A percentile compares a stretch with the other conserved stretches of the same genome.
phyloP scores from a whole-genome alignment of 2,888 invertebrate species.

The Cosmia trapezina region DNA sequence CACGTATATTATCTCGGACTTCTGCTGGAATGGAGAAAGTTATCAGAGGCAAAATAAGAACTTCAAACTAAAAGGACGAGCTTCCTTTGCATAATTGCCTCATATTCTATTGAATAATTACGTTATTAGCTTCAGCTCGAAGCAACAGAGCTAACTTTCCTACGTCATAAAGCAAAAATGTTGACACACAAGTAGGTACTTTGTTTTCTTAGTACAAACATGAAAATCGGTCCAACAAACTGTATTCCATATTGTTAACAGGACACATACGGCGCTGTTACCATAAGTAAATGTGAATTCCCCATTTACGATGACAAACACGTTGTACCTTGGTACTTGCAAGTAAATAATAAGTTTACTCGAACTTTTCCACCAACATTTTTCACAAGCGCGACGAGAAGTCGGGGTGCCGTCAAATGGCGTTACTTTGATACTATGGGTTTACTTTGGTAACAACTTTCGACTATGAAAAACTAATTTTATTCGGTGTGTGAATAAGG shows the following conservation, averaged over 20 bases:
- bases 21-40: slow-evolving; percentile 9
- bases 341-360: slow-evolving; percentile 29
- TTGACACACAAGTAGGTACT: slow-evolving; percentile 2
- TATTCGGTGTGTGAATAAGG: too few relatives aligned
- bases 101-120: background rate
- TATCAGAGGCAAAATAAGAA: background rate
- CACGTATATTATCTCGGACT: background rate
- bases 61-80: slow-evolving; percentile 12
- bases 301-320: slow-evolving; percentile 42
- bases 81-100: background rate
- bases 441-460: too few relatives aligned
- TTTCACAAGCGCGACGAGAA: background rate
- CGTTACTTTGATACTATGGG: too few relatives aligned
- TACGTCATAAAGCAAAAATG: slow-evolving; percentile 4
- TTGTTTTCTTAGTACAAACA: slow-evolving; percentile 29
- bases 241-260: slow-evolving; percentile 37
- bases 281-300: slow-evolving; percentile 42
- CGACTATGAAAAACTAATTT: too few relatives aligned
- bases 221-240: slow-evolving; percentile 49
- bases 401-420: too few relatives aligned
- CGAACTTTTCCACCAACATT: slow-evolving; percentile 6
- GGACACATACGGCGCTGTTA: slow-evolving; percentile 35
- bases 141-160: background rate
- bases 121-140: background rate
- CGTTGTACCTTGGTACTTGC: slow-evolving; percentile 29